Evolutionary conservation across 1,140 invertebrate species (phyloP), one percentile per base, ranked within the genome.

Genomic region (Solenopsis fugax): DNA sequence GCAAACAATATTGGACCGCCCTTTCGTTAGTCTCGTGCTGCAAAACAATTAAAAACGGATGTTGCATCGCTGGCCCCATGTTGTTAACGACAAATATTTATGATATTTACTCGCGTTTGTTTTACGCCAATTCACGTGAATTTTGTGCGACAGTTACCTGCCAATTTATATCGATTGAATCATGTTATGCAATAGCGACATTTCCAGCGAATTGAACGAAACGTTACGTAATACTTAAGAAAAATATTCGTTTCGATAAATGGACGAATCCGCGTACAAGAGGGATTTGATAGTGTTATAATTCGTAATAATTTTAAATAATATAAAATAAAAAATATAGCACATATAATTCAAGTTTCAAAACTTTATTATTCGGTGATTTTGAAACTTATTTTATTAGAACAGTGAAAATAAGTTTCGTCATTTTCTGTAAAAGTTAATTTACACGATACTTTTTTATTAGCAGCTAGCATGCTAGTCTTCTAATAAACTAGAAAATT

Each of bases 21-120:
- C 52, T 81, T 71, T 81, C 52, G 37, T 71, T 58, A 81, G 64
- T 29, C 52, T 34, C 37, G 21, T 34, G 50, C 21, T 69, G 34
- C 64, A 21, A 81, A 81, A 81, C 78, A 58, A 81, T 81, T 81
- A 81, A 81, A 81, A 81, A 71, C 78, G 52, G 52, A 71, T 71
- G 64, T 45, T 69, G 78, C 45, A 18, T 34, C 12, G 29, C 58
- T 34, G 56, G 56, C n/a, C 16, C n/a, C 16, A 37, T 45, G 65
- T 50, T 56, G 52, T 71, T 69, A 81, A 81, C 78, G 50, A 45
- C 78, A 81, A 81, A 81, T 71, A 81, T 81, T 81, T 81, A 81
- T 64, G 65, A 71, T 81, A 81, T 81, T 81, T 58, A 71, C 41
- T 71, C 65, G 78, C 78, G 64, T 81, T 69, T 81, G 65, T 81